Evolutionary conservation across 2,888 invertebrate species (phyloP), one percentile per base, ranked within the genome.

Genomic region (Xanthia togata): DNA sequence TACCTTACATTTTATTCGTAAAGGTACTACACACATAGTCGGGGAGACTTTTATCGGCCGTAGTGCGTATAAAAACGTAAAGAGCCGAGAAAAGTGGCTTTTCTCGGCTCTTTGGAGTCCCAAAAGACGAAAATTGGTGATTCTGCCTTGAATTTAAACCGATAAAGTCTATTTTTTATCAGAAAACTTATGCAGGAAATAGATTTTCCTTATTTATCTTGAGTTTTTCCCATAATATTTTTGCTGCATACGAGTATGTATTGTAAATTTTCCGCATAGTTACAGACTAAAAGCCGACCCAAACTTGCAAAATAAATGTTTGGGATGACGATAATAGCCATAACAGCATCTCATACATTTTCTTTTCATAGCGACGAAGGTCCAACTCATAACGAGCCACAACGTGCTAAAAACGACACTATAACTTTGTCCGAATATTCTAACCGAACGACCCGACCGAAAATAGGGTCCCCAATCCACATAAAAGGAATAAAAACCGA

Each of bases 401-500:
- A 62, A 70, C 35, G 23, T 38, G 64, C 50, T 65, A 82, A 50
- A 76, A 78, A 59, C 14, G 69, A 53, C n/a, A 47, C 26, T 26
- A 57, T 79, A 69, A 75, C 50, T 69, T 75, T 53, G 57, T 64
- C 50, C 31, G 17, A 75, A 72, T 62, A 76, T 59, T 41, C 44
- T 20, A 5, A n/a, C 23, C 8, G 60, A 47, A 64, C 41, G 73
- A 63, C 62, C 63, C 65, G 2, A 50, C 77, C 47, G 57, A 77
- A 69, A 68, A 70, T 71, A 41, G 57, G 47, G 14, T 47, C 59
- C 57, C 44, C 69, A 63, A 79, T 80, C 6, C 73, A 47, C 68
- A 77, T 84, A 71, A 72, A 80, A 38, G 55, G 69, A 81, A 81
- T 81, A 73, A 78, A 70, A 76, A 41, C 9, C 59, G 53, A 81